Base-by-base conservation (phyloP, 2,888 invertebrate genomes). In the Belgica antarctica region DNA sequence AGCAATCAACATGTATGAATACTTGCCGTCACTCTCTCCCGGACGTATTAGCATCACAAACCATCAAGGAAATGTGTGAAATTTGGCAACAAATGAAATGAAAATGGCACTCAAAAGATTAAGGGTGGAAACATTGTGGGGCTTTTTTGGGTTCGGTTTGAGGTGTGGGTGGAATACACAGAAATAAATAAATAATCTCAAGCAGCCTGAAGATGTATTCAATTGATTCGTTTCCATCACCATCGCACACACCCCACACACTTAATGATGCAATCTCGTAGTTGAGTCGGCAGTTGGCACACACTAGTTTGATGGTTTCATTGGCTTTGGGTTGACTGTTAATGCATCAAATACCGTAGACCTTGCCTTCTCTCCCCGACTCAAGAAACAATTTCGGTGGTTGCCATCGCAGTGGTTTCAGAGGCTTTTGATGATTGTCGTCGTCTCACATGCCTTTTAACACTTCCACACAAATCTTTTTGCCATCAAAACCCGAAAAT, bases 371-470 rank as follows among this genome's bases (percentile, higher is more conserved):
- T 46, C 36, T 65, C 65, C 65, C n/a, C n/a, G n/a, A n/a, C n/a
- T 65, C 65, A 68, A 68, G 68, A 68, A 68, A 68, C 68, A 68
- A 68, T 68, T 68, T 68, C 68, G 57, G 68, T 68, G 68, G 68
- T 68, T 68, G 68, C 24, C 57, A 31, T 68, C 27, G 59, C 10
- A 59, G 59, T 57, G 68, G 68, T 52, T 68, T 59, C 28, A 47
- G 57, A 17, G 52, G 47, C 28, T 68, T 68, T 68, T 15, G 46
- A 7, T 46, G 7, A 7, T 46, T n/a, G n/a, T n/a, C 52, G 24
- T 41, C 22, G 59, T 27, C 25, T 59, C 27, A 46, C 15, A 27
- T 59, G 25, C 27, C 59, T 52, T 52, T 52, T 52, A 59, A 27
- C 25, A 59, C 59, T 25, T 27, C 27, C 52, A 52, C 52, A 52